These are phyloP conservation scores for Coracias cyanogaster DNA, from an alignment of 2,797 vertebrate species.

Conservation along the genomic window DNA sequence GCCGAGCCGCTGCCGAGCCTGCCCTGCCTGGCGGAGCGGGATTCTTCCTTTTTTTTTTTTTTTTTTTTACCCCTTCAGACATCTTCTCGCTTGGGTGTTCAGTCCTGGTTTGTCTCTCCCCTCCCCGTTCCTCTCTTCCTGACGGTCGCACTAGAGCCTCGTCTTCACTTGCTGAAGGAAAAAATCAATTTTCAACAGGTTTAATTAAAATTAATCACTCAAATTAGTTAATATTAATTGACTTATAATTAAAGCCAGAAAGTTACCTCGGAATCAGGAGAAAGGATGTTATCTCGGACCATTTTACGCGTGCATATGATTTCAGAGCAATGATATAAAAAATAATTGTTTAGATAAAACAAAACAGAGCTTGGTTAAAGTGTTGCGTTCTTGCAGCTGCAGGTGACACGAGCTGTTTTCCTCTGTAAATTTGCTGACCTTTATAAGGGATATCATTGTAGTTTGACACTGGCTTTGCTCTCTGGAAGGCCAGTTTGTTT, in stretches of 20 bases:
- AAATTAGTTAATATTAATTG: slow-evolving; percentile 79
- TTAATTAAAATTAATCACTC: slow-evolving; percentile 81
- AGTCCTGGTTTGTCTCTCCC: background rate
- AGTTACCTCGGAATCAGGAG: slow-evolving; percentile 77
- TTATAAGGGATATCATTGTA: slow-evolving; percentile 23
- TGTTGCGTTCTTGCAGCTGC: background rate
- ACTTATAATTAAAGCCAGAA: slow-evolving; percentile 78
- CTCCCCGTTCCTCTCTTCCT: background rate
- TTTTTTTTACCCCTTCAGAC: background rate
- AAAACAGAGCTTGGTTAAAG: slow-evolving; percentile 31
- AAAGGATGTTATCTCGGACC: slow-evolving; percentile 35
- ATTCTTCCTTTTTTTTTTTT: background rate
- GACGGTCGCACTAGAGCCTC: slow-evolving; percentile 35
- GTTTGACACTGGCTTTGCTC: slow-evolving; percentile 3
- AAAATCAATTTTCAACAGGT: slow-evolving; percentile 75
- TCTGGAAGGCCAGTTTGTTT: slow-evolving; percentile 42
- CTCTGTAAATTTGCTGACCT: slow-evolving; percentile 4
- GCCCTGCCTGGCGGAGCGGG: background rate
- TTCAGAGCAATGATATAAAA: slow-evolving; percentile 58
- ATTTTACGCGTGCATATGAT: slow-evolving; percentile 42
- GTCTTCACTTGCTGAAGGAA: slow-evolving; percentile 69
- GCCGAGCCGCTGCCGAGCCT: background rate
- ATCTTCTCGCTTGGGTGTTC: slow-evolving; percentile 26
- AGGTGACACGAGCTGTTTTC: background rate
- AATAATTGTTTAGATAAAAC: slow-evolving; percentile 64